Evolutionary conservation across 2,888 invertebrate species (phyloP), one percentile per base, ranked within the genome.

Genomic region (Agrotis clavis): DNA sequence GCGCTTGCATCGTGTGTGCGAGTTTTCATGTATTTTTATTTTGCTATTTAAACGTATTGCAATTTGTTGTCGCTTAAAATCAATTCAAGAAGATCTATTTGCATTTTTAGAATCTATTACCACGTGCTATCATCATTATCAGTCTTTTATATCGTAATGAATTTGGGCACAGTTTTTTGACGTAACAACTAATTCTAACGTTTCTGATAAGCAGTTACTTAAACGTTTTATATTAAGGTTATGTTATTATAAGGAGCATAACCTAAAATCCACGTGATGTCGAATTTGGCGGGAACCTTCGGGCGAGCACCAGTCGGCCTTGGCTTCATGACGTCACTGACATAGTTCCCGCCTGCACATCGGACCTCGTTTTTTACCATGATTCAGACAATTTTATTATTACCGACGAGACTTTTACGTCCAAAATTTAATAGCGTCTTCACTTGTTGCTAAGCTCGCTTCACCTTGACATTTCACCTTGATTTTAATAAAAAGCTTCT

Each of bases 241-340:
- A 84, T 79, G 68, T 83, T 83, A 64, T 86, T 73, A 73, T 74
- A 70, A 59, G 79, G 85, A 92, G 92, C 91, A 81, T 86, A 86
- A 86, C 86, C 86, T 86, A 79, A 78, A 78, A 70, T 93, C 92
- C 87, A 88, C 74, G 75, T 80, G 85, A 79, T 77, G 77, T 53
- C 67, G 74, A 78, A 90, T 90, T 96, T 94, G 96, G 95, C 95
- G 96, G 96, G 95, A 96, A 94, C 79, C 79, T 70, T 65, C 61
- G 86, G 87, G 88, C 89, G 87, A 90, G 86, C 86, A 93, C 93
- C 92, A 87, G 94, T 91, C 93, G 95, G 90, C 96, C 96, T 96
- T 96, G 95, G 90, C 78, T 81, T 86, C 90, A 85, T 94, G 92
- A 95, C 95, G 95, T 95, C 95, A 95, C 88, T 94, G 94, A 94